Evolutionary conservation across 2,113 vertebrate genomes (phyloP).

Genomic region (Sander lucioperca): DNA sequence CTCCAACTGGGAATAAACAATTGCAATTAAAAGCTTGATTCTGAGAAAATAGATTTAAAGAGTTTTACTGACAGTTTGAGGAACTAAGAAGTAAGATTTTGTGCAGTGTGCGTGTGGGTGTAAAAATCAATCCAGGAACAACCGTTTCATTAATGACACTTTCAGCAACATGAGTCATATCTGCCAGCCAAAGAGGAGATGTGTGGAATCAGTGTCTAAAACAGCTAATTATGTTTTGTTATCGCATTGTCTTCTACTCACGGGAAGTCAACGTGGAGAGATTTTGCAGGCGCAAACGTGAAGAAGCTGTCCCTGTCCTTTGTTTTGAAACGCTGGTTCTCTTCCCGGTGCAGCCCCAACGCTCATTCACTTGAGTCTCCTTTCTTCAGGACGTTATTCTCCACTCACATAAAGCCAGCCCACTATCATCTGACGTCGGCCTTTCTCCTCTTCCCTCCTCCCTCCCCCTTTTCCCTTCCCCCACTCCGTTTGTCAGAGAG

Average conservation of each 20-base stretch:
- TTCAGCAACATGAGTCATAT: background rate
- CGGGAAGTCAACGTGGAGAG: slow-evolving; percentile 6
- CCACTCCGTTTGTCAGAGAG: slow-evolving; percentile 17
- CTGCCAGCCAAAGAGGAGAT: background rate
- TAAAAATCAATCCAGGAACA: background rate
- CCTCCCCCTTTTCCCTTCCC: slow-evolving; percentile 45
- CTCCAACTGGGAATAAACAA: background rate
- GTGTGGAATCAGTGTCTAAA: background rate
- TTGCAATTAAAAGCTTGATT: background rate
- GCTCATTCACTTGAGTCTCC: slow-evolving; percentile 47
- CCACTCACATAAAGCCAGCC: slow-evolving; percentile 47
- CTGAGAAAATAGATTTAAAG: background rate
- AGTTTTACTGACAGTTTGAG: background rate
- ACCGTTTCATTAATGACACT: background rate
- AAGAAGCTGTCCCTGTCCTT: slow-evolving; percentile 21
- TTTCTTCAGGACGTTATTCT: slow-evolving; percentile 46
- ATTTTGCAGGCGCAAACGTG: background rate
- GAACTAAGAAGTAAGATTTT: background rate
- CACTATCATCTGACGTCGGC: slow-evolving; percentile 61
- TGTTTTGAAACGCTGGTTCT: slow-evolving; percentile 5
- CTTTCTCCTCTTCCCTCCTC: slow-evolving; percentile 22
- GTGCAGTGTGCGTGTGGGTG: background rate
- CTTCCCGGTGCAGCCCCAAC: slow-evolving; percentile 15
- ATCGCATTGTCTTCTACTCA: slow-evolving; percentile 48
- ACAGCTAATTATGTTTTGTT: background rate